Evolutionary conservation across 2,113 vertebrate species (phyloP), one percentile per base, ranked within the genome.

Genomic region (Tyto alba): DNA sequence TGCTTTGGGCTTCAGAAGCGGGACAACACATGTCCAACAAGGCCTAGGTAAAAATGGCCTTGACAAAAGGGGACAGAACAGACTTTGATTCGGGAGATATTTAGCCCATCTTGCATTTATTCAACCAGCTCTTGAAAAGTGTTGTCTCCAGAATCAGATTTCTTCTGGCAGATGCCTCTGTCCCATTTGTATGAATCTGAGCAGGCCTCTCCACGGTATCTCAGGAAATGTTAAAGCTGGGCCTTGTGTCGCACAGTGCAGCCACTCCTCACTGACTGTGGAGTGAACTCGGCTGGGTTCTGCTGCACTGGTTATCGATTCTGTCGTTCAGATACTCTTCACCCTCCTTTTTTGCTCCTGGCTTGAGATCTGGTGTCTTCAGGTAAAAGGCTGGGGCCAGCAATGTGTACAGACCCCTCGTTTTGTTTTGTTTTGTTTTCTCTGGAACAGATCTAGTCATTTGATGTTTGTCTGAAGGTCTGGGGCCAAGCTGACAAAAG

Each of bases 181-280:
- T 76, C 75, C 62, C 55, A 62, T 15, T 45, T 53, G 19, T 50
- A 11, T 10, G 38, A 47, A 69, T 47, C 34, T 80, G 57, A 73
- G 43, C 62, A 83, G 77, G 66, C 34, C 43, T 68, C 68, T 84
- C 63, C 15, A 5, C 23, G 40, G n/a, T 36, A 64, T 72, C 86
- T 94, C 88, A 89, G 86, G 92, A 87, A 90, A 57, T n/a, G 60
- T 29, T 77, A n/a, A 47, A 96, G 76, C 55, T 45, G 73, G 86
- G 38, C 52, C 76, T 47, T 21, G n/a, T 59, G n/a, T 78, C 47
- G 92, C 76, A 41, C 32, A 38, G 41, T 15, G 34, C 25, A 60
- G 66, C 52, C 45, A 38, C 71, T 93, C 72, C 76, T 71, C 47
- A 5, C 30, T 16, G 55, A 26, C 1, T 45, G 76, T 66, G 68